Evolutionary conservation across 2,797 vertebrate genomes (phyloP).

Genomic region (Cossypha heuglini): DNA sequence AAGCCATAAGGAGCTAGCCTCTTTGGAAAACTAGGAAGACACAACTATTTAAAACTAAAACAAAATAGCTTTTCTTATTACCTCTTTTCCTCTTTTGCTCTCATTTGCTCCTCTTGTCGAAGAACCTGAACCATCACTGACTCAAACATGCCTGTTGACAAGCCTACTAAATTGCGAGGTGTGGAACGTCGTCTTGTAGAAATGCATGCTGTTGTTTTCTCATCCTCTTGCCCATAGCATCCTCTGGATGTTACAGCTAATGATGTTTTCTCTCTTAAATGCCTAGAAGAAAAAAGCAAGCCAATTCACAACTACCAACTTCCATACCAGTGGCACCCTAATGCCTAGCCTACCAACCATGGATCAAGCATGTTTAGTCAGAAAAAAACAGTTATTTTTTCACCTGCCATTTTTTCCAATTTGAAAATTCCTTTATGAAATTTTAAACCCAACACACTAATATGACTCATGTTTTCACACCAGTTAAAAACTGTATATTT

Average conservation of each 20-base stretch:
- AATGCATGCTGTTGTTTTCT: conserved; percentile 79
- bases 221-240: conserved; percentile 87
- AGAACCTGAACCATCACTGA: conserved; percentile 93
- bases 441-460: not conserved
- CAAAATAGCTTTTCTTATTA: conserved; percentile 68
- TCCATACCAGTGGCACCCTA: not conserved
- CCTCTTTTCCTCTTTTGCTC: conserved; percentile 93
- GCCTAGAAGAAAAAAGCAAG: conserved; percentile 77
- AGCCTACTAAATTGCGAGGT: conserved; percentile 83
- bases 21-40: not conserved
- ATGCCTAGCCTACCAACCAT: not conserved
- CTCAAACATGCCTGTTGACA: conserved; percentile 86
- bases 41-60: not conserved
- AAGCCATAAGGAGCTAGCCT: not conserved
- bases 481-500: not conserved
- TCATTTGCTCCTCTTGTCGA: conserved; percentile 91
- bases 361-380: not conserved
- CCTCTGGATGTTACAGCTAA: conserved; percentile 90
- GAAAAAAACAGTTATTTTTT: not conserved
- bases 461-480: not conserved
- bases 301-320: conserved; percentile 49
- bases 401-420: not conserved
- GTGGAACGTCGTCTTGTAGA: conserved; percentile 88
- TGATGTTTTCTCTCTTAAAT: conserved; percentile 90
- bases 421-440: not conserved